Evolutionary conservation across 1,140 invertebrate genomes (phyloP).

Genomic region (Acromyrmex charruanus): DNA sequence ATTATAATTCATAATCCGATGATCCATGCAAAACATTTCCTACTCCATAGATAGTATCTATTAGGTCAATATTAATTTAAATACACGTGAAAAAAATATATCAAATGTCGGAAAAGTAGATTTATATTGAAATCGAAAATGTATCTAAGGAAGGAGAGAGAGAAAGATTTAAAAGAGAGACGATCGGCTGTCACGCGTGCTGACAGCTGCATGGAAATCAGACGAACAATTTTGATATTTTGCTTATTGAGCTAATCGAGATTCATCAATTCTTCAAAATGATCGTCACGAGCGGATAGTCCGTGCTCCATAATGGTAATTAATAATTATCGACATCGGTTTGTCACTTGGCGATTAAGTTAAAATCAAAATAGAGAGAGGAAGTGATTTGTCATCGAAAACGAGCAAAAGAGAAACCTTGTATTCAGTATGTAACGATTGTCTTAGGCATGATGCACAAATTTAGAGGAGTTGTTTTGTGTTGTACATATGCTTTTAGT

Average conservation of each 20-base stretch:
- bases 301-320: slow-evolving; percentile 56
- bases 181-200: slow-evolving; percentile 79
- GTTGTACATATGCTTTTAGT: background rate
- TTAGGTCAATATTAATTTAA: background rate
- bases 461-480: slow-evolving; percentile 13
- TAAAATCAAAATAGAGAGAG: background rate
- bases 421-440: slow-evolving; percentile 13
- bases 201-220: slow-evolving; percentile 84
- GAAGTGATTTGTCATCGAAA: slow-evolving; percentile 4
- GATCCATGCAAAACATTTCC: background rate
- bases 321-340: slow-evolving; percentile 16
- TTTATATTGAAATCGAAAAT: slow-evolving; percentile 8
- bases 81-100: background rate
- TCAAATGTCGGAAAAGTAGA: slow-evolving; percentile 10
- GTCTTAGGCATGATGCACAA: background rate
- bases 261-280: slow-evolving; percentile 64
- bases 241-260: slow-evolving; percentile 32
- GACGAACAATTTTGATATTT: slow-evolving; percentile 73
- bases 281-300: slow-evolving; percentile 70
- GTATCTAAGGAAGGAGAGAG: slow-evolving; percentile 7
- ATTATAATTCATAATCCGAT: slow-evolving; percentile 20
- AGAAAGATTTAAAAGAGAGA: slow-evolving; percentile 39
- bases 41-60: background rate
- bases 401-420: background rate
- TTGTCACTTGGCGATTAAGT: slow-evolving; percentile 10